Evolutionary conservation across 2,797 vertebrate species (phyloP).

Genomic region (Momotus momota): DNA sequence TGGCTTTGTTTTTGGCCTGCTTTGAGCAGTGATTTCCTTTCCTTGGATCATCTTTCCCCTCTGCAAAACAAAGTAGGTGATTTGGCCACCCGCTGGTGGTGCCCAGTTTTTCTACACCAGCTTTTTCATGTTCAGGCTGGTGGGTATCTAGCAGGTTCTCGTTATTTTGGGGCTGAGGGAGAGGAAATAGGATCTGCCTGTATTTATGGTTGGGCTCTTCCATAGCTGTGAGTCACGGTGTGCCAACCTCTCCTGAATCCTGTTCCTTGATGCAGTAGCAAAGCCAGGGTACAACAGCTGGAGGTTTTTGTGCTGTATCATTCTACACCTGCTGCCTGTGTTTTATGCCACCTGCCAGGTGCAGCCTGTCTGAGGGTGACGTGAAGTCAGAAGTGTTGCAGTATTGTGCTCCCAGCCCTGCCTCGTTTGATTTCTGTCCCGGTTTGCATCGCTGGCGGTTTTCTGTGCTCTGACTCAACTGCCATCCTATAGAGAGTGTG

Average conservation of each 20-base stretch:
- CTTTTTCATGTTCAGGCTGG: background rate
- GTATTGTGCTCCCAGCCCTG: background rate
- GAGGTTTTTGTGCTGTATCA: background rate
- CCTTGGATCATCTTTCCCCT: accelerated
- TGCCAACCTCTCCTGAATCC: background rate
- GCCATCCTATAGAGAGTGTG: accelerated
- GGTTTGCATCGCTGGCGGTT: background rate
- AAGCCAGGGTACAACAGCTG: background rate
- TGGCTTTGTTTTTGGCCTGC: background rate
- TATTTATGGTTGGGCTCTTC: background rate
- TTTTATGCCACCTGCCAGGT: background rate
- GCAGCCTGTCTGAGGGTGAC: background rate
- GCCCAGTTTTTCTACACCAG: background rate
- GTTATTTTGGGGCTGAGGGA: background rate
- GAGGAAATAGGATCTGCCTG: background rate
- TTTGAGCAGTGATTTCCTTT: background rate
- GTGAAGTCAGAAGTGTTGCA: background rate
- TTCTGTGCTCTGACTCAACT: background rate
- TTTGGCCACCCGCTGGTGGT: background rate
- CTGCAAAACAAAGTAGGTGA: accelerated
- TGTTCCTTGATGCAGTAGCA: accelerated
- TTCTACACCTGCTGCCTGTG: background rate
- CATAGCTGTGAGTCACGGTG: background rate
- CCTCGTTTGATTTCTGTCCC: background rate
- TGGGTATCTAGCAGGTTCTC: background rate